Conservation (phyloP, 2,797 vertebrate genomes). For the Chiropotes sagulatus region DNA sequence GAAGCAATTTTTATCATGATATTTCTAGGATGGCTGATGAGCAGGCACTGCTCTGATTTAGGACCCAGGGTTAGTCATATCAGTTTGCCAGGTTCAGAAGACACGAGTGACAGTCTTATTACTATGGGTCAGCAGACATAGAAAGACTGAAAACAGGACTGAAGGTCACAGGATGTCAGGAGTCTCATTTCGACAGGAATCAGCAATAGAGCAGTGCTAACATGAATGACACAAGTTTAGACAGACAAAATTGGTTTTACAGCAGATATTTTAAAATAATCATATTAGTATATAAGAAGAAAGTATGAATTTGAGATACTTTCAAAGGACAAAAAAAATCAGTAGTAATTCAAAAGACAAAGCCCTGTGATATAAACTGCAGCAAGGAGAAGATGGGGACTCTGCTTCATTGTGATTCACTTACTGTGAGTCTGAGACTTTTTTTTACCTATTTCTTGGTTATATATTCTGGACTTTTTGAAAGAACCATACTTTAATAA, state of each 20-base stretch:
- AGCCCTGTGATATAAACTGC: not conserved
- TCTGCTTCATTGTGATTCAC: not conserved
- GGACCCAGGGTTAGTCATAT: not conserved
- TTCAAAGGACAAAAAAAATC: not conserved
- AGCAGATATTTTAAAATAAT: not conserved
- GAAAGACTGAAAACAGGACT: not conserved
- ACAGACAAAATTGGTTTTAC: not conserved
- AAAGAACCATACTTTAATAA: not conserved
- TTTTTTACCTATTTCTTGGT: not conserved
- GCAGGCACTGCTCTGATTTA: not conserved
- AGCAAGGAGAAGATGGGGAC: not conserved
- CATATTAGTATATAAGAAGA: not conserved
- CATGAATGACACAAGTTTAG: not conserved
- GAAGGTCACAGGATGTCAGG: not conserved
- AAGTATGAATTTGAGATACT: not conserved
- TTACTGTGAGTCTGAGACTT: not conserved
- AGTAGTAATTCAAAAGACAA: not conserved
- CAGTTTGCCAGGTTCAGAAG: not conserved
- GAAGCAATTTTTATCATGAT: not conserved
- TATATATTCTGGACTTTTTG: not conserved
- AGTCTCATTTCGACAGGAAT: not conserved
- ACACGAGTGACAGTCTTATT: not conserved
- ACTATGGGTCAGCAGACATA: not conserved
- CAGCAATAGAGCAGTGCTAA: not conserved
- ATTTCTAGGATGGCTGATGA: not conserved